Evolutionary conservation across 2,888 invertebrate genomes (phyloP).

Genomic region (Caenorhabditis sp.): DNA sequence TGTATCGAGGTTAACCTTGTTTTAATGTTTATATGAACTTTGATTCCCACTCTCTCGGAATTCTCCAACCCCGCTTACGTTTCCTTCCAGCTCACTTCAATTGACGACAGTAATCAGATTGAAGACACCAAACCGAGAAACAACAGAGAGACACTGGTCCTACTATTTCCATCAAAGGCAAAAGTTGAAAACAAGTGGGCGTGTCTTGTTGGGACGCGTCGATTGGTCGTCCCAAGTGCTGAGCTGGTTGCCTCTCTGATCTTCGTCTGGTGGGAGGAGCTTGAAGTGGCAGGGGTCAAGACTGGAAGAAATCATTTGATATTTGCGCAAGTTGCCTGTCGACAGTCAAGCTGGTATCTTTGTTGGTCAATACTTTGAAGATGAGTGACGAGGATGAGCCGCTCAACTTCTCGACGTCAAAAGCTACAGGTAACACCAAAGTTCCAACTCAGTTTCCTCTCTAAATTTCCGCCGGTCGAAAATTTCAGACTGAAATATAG

Average conservation of each 20-base stretch:
- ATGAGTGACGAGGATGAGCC: constrained; percentile 76
- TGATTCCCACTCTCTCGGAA: background rate
- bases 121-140: constrained; percentile 31
- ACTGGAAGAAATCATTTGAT: constrained; percentile 55
- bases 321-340: constrained; percentile 9
- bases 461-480: too few relatives aligned
- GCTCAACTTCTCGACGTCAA: constrained; percentile 74
- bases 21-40: too few relatives aligned
- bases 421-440: constrained; percentile 38
- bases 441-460: constrained; percentile 40
- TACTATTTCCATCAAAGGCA: constrained; percentile 50
- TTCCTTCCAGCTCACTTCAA: constrained; percentile 42
- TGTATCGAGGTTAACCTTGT: too few relatives aligned
- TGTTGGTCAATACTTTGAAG: constrained; percentile 22
- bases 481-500: constrained; percentile 14
- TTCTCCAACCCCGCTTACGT: constrained; percentile 35
- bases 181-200: constrained; percentile 60
- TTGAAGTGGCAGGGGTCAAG: constrained; percentile 64
- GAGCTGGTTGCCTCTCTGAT: constrained; percentile 50
- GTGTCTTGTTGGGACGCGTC: constrained; percentile 55
- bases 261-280: constrained; percentile 58
- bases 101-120: constrained; percentile 58
- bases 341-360: constrained; percentile 38
- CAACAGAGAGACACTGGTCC: constrained; percentile 27
- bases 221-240: constrained; percentile 54